Evolutionary conservation across 2,797 vertebrate genomes (phyloP), one percentile per base, ranked within the genome.

Genomic region (Acestrorhynchus altus): DNA sequence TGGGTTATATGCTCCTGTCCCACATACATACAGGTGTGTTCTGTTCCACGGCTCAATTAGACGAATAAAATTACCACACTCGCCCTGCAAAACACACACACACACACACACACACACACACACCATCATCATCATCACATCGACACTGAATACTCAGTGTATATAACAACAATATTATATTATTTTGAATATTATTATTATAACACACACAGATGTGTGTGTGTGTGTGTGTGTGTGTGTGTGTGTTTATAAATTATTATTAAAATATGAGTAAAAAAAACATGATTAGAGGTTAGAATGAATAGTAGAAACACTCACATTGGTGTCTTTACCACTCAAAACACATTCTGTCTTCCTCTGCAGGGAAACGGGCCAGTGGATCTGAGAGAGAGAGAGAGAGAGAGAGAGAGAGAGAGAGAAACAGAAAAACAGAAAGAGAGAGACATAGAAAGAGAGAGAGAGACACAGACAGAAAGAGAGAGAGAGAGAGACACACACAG

Each of bases 31-130:
- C 76, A 99, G 93, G 71, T 98, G 96, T 4, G 98, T 99, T 67
- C 98, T 91, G 92, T 99, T 99, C 97, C 97, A 99, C 10, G 98
- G 96, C 90, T 99, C 96, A 77, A 99, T 95, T 87, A 99, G 93
- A 64, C 97, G 96, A 87, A 99, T 95, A 87, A 99, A 99, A 89
- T 99, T 99, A 54, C 96, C 96, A 0, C 98, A 99, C 84, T 99
- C 96, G 0, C 96, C 96, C 98, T 99, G 87, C 24, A 10, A 57
- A 1, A 10, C 35, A 35, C n/a, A 16, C 18, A 56, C 18, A 54
- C 31, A 39, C 28, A 52, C 26, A 70, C 46, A 56, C 5, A 22
- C n/a, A 64, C 31, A 73, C 1, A 59, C 40, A 60, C 40, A 46
- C 24, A n/a, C 24, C 52, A 24, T 35, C 31, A 35, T 6, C 31